These are phyloP conservation scores for Triplophysa siluroides DNA, from an alignment of 2,113 vertebrate species.

Conservation along the genomic window DNA sequence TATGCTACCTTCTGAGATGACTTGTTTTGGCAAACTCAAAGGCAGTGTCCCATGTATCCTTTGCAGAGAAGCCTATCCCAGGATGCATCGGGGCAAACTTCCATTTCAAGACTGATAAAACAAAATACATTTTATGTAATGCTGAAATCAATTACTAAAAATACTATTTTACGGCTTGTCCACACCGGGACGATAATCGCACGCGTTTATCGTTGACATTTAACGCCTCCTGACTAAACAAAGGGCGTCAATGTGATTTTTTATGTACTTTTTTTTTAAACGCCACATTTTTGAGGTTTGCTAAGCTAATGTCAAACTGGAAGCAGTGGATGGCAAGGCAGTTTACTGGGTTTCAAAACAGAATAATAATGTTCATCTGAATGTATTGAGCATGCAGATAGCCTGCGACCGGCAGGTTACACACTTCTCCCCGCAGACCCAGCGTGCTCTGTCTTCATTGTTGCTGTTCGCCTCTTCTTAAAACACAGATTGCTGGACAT, in stretches of 20 bases:
- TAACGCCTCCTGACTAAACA: no score
- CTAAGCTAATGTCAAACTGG: no score
- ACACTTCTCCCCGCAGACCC: constrained; percentile 45
- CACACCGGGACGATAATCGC: no score
- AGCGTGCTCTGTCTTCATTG: constrained; percentile 69
- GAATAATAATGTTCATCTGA: background rate
- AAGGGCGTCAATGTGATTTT: no score
- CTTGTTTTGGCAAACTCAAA: background rate
- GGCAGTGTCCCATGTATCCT: background rate
- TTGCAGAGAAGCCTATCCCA: background rate
- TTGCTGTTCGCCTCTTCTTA: constrained; percentile 63
- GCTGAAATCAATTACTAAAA: no score
- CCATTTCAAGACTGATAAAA: no score
- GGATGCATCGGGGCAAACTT: no score
- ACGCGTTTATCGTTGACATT: no score
- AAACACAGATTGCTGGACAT: constrained; percentile 69
- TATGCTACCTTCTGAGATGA: background rate
- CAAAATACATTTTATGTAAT: no score
- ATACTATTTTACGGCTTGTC: no score
- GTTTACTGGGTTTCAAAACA: background rate
- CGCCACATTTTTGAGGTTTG: no score
- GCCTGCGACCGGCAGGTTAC: background rate
- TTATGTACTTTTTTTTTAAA: no score
- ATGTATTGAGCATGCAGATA: background rate
- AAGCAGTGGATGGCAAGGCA: background rate